Conservation (phyloP, 2,113 vertebrate species). For the Glaucidium brasilianum region DNA sequence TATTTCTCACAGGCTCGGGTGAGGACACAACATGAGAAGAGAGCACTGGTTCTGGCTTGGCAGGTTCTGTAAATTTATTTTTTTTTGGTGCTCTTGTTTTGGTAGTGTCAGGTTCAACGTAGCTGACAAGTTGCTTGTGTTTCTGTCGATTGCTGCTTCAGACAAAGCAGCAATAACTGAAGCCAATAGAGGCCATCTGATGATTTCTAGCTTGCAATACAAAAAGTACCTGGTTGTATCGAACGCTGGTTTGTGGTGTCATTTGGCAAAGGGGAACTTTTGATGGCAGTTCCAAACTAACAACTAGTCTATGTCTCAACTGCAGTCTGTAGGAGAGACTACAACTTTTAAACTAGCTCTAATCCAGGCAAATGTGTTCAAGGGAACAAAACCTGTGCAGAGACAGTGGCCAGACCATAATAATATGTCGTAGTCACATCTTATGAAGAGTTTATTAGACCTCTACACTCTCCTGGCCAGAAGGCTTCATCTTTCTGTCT, state of each 20-base stretch:
- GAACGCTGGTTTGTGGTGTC: neutral
- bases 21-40: neutral
- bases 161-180: neutral
- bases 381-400: neutral
- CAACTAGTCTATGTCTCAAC: neutral
- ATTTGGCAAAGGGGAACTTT: neutral
- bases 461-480: neutral
- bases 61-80: neutral
- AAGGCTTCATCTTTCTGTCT: neutral
- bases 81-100: neutral
- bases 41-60: neutral
- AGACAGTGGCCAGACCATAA: neutral
- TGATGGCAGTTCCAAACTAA: neutral
- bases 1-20: neutral
- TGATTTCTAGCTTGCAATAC: neutral
- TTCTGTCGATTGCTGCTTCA: neutral
- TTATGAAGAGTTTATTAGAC: neutral
- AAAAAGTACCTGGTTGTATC: neutral
- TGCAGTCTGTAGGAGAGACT: neutral
- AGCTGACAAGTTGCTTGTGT: neutral
- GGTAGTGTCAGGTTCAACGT: neutral
- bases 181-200: neutral
- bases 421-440: neutral
- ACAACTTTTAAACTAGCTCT: neutral
- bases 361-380: neutral